Base-by-base conservation (phyloP, 2,113 vertebrate genomes). In the Aegithalos caudatus region DNA sequence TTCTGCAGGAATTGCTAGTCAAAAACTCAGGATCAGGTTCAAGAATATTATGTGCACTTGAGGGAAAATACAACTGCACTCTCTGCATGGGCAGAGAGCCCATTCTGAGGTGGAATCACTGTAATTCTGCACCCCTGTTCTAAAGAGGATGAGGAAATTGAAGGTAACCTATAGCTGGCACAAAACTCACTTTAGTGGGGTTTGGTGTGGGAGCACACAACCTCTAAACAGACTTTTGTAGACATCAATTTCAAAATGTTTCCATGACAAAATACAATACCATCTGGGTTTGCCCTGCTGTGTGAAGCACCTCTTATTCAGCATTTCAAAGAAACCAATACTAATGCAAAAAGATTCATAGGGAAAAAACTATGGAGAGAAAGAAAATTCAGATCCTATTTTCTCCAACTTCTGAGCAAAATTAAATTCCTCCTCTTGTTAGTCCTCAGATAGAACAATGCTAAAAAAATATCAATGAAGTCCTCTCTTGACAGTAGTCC, bases 1-100 rank as follows among this genome's bases (percentile, higher is more conserved):
- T 94, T 78, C 64, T 64, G 29, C 27, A 78, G 27, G 56, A 92
- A 81, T 29, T 88, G 33, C 56, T 88, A 37, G 70, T 82, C 28
- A 80, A 35, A 91, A 91, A 66, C 29, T 76, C 73, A 82, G 29
- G 35, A 70, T 79, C 10, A 23, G 6, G 2, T 89, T 94, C 67
- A 74, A 81, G 67, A 56, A 44, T 40, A 60, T 51, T 44, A 44
- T 33, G 28, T 4, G 0, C 20, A 38, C 22, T 40, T 74, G 29
- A 70, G 11, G 24, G 15, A 77, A 84, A 88, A 84, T 51, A 6
- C 42, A 74, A 21, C 33, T 58, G 25, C 7, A 6, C 11, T 72
- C 33, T 50, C 22, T 2, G 2, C 2, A 4, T 40, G 53, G 37
- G 44, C 48, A 64, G 31, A 51, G 19, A 25, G 28, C 24, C 29